A percentile compares a stretch with the other conserved stretches of the same genome.
Conservation (phyloP, 2,888 invertebrate species). For the Lasioglossum pauxillum region DNA sequence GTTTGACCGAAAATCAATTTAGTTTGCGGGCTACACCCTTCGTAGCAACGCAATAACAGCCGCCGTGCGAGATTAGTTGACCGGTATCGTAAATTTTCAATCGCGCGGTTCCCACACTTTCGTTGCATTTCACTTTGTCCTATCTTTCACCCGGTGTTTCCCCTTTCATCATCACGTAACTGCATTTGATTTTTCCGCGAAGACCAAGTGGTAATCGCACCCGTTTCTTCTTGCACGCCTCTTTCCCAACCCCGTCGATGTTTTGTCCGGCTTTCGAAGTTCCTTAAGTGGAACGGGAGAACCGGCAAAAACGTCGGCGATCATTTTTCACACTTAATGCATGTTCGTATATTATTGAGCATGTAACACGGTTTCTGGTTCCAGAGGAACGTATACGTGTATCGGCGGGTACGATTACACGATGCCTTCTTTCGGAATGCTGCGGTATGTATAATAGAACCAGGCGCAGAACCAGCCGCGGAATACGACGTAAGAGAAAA, state of each 20-base stretch:
- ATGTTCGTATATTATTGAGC: constrained; percentile 7
- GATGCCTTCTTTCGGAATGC: constrained; percentile 49
- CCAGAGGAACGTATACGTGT: constrained; percentile 25
- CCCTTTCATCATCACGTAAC: background rate
- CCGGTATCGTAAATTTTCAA: background rate
- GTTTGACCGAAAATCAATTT: too few relatives aligned
- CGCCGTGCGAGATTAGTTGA: background rate
- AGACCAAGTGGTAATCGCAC: background rate
- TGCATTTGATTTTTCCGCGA: background rate
- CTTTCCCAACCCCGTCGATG: background rate
- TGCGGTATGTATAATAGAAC: constrained; percentile 24
- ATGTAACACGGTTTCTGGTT: constrained; percentile 23
- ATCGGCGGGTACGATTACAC: constrained; percentile 46
- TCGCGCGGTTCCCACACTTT: background rate
- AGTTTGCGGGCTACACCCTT: too few relatives aligned
- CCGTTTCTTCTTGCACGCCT: background rate
- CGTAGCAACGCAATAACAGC: too few relatives aligned
- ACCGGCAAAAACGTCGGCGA: background rate
- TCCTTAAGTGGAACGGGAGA: background rate
- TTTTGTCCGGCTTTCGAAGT: constrained; percentile 24
- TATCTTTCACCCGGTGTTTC: background rate
- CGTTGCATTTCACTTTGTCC: background rate
- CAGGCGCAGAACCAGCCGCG: constrained; percentile 17
- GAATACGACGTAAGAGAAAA: constrained; percentile 51
- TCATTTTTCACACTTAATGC: constrained; percentile 18